Percentiles rank a stretch among this genome's conserved stretches.
Conservation (phyloP, 2,888 invertebrate species). For the Amphipyra berbera region DNA sequence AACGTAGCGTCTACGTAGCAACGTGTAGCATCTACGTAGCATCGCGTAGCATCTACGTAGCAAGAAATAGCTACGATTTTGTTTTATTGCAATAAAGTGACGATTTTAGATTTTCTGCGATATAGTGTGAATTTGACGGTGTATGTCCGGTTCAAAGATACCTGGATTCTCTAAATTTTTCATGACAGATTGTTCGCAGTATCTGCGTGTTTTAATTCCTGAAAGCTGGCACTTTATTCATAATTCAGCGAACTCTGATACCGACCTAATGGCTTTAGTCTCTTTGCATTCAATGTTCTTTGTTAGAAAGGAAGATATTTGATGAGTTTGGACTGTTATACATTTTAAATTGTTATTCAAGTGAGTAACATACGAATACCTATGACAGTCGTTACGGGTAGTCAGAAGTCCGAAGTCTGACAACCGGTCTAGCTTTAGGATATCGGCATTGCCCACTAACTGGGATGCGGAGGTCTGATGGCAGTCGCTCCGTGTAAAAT, state of each 20-base stretch:
- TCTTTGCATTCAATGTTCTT: not conserved
- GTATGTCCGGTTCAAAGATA: not conserved
- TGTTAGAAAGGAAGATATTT: not conserved
- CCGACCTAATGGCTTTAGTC: not conserved
- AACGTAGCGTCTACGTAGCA: slow-evolving; percentile 18
- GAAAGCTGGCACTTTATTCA: not conserved
- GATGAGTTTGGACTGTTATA: not conserved
- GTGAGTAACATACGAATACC: too few relatives aligned
- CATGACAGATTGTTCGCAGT: not conserved
- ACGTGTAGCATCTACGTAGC: slow-evolving; percentile 24
- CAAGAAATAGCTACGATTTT: too few relatives aligned
- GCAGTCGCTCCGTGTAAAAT: too few relatives aligned
- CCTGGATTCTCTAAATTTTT: not conserved
- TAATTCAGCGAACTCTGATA: slow-evolving; percentile 1
- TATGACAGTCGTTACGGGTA: too few relatives aligned
- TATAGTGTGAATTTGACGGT: not conserved
- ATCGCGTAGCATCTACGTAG: slow-evolving; percentile 8
- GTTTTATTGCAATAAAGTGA: not conserved
- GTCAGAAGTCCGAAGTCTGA: too few relatives aligned
- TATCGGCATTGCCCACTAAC: too few relatives aligned
- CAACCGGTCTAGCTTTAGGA: too few relatives aligned
- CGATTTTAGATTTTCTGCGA: not conserved
- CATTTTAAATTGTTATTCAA: too few relatives aligned
- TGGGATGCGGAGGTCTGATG: too few relatives aligned
- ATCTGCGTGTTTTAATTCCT: not conserved